Percentiles rank a stretch among this genome's conserved stretches.
Conservation (phyloP, 2,888 invertebrate genomes). For the Anaspis maculata region DNA sequence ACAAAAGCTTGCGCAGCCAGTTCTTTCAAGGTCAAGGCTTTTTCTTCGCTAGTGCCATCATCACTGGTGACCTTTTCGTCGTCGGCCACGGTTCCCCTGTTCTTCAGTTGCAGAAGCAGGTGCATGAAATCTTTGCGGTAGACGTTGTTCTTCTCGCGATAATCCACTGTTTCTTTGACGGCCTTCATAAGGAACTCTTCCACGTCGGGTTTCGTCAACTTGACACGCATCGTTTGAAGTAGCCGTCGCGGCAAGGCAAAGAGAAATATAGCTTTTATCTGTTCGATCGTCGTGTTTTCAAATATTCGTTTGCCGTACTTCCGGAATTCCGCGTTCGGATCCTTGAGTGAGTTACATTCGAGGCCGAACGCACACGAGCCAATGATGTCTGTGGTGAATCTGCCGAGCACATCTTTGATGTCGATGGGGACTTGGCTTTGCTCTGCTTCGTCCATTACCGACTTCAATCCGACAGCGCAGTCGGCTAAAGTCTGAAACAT, state of each 20-base stretch:
- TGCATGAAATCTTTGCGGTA: slow-evolving; percentile 46
- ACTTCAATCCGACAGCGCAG: slow-evolving; percentile 38
- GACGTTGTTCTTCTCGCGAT: slow-evolving; percentile 32
- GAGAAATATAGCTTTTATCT: slow-evolving; percentile 6
- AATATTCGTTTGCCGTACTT: slow-evolving; percentile 17
- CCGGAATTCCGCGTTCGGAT: slow-evolving; percentile 44
- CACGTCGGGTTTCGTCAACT: slow-evolving; percentile 7
- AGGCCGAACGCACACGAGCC: slow-evolving; percentile 51
- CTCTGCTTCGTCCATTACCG: slow-evolving; percentile 36
- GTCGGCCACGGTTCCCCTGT: slow-evolving; percentile 21
- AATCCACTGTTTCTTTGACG: slow-evolving; percentile 36
- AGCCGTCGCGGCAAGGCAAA: slow-evolving; percentile 5
- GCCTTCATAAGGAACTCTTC: slow-evolving; percentile 21
- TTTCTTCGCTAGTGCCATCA: slow-evolving; percentile 6
- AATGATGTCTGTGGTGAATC: slow-evolving; percentile 45
- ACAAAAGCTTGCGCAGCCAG: slow-evolving; percentile 18
- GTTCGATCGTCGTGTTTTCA: slow-evolving; percentile 4
- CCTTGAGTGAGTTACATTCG: slow-evolving; percentile 47
- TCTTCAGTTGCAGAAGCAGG: slow-evolving; percentile 40
- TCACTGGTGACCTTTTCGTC: slow-evolving; percentile 12
- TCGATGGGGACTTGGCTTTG: slow-evolving; percentile 20
- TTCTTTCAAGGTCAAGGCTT: slow-evolving; percentile 12
- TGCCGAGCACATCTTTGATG: slow-evolving; percentile 44
- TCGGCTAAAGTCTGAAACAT: slow-evolving; percentile 31
- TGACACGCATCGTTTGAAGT: slow-evolving; percentile 3